Conservation (phyloP, 2,888 invertebrate species). For the Nemotelus pantherinus region DNA sequence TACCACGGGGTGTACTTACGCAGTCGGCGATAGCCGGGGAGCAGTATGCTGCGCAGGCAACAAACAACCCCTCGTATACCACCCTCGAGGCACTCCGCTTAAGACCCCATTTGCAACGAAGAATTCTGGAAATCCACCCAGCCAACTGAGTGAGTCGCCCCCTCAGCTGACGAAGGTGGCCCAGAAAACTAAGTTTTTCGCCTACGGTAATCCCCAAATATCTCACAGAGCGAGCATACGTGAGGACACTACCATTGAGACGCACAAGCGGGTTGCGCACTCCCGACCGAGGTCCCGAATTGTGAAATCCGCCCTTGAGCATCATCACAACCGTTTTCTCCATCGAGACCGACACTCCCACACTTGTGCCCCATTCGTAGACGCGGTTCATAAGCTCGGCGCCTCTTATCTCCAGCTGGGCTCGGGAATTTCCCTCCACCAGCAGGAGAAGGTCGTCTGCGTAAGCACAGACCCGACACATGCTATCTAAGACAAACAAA, state of each 20-base stretch:
- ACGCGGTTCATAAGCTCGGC: not conserved
- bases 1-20: not conserved
- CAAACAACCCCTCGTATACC: not conserved
- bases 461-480: not conserved
- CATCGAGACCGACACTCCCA: not conserved
- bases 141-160: not conserved
- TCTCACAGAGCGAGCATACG: not conserved
- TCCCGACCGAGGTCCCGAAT: too few species aligned
- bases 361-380: not conserved
- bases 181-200: not conserved
- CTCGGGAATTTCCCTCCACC: not conserved
- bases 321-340: not conserved
- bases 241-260: not conserved
- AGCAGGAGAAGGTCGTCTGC: slow-evolving; percentile 1
- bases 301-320: not conserved
- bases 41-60: not conserved
- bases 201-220: not conserved
- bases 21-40: not conserved
- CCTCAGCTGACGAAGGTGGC: not conserved
- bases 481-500: too few species aligned
- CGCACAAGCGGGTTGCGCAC: not conserved
- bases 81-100: not conserved
- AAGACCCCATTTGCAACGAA: not conserved
- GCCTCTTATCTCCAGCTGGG: too few species aligned
- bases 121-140: not conserved